These are phyloP conservation scores for Dicrurus megarhynchus DNA, from an alignment of 2,113 vertebrate species.

Conservation along the genomic window DNA sequence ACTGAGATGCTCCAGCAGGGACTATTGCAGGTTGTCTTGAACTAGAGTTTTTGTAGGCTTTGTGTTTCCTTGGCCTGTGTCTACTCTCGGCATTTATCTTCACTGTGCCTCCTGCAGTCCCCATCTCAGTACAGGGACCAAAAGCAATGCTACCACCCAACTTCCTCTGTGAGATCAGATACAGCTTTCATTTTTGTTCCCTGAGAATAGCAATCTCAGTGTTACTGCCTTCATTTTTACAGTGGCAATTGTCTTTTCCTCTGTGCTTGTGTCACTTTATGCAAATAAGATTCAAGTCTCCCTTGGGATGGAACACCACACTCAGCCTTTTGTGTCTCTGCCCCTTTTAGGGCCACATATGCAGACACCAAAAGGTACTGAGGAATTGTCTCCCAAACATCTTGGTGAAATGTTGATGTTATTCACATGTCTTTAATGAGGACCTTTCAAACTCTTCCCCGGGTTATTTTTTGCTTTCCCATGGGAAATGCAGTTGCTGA, in stretches of 20 bases:
- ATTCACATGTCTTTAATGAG: not conserved
- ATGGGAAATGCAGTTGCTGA: not conserved
- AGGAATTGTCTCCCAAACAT: not conserved
- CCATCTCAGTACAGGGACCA: not conserved
- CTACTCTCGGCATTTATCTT: not conserved
- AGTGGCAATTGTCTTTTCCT: not conserved
- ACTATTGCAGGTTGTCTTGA: not conserved
- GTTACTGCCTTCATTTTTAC: not conserved
- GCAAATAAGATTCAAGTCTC: not conserved
- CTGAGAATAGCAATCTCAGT: not conserved
- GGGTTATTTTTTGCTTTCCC: not conserved
- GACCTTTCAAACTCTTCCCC: not conserved
- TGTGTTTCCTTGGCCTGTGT: not conserved
- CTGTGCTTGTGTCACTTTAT: not conserved
- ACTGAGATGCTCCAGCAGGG: not conserved
- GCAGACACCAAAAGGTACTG: not conserved
- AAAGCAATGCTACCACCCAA: not conserved
- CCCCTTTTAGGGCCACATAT: not conserved
- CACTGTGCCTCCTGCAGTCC: not conserved
- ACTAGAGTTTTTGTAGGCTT: not conserved
- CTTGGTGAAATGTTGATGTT: not conserved
- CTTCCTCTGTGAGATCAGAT: not conserved
- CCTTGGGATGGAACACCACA: not conserved
- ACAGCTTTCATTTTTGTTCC: not conserved
- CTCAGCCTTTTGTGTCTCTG: not conserved